Evolutionary conservation across 1,140 invertebrate species (phyloP).

Genomic region (Drosophila kikkawai): DNA sequence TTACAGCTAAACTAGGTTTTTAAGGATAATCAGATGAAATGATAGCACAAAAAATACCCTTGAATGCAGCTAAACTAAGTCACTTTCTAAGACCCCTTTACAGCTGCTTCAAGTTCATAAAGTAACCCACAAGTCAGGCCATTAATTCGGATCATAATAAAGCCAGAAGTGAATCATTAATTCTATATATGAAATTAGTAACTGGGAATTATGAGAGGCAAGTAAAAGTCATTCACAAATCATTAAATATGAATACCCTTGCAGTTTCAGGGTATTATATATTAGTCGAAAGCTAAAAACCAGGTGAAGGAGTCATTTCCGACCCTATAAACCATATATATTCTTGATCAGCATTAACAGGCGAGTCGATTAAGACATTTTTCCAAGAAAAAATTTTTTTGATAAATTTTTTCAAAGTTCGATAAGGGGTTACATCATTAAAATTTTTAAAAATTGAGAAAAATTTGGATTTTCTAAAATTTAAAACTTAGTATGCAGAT

Average conservation of each 20-base stretch:
- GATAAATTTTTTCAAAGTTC: too few relatives aligned
- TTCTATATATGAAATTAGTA: neutral
- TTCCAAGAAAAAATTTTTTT: too few relatives aligned
- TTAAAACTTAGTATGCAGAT: too few relatives aligned
- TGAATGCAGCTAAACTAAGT: neutral
- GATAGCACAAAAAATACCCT: too few relatives aligned
- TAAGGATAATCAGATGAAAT: neutral
- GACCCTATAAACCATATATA: neutral
- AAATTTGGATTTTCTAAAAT: too few relatives aligned
- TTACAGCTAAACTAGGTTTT: neutral
- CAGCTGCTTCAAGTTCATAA: neutral
- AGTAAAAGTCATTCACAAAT: neutral
- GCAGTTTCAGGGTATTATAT: neutral
- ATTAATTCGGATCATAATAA: neutral
- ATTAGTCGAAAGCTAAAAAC: neutral
- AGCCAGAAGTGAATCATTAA: neutral
- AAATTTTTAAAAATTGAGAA: too few relatives aligned
- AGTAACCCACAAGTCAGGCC: neutral
- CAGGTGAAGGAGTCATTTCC: neutral
- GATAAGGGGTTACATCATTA: too few relatives aligned
- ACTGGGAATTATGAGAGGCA: neutral
- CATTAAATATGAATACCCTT: neutral
- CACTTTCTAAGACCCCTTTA: too few relatives aligned
- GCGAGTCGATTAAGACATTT: too few relatives aligned
- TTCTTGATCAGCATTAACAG: too few relatives aligned